These are phyloP conservation scores for Protophormia terraenovae DNA, from an alignment of 2,888 invertebrate genomes.

Conservation along the genomic window DNA sequence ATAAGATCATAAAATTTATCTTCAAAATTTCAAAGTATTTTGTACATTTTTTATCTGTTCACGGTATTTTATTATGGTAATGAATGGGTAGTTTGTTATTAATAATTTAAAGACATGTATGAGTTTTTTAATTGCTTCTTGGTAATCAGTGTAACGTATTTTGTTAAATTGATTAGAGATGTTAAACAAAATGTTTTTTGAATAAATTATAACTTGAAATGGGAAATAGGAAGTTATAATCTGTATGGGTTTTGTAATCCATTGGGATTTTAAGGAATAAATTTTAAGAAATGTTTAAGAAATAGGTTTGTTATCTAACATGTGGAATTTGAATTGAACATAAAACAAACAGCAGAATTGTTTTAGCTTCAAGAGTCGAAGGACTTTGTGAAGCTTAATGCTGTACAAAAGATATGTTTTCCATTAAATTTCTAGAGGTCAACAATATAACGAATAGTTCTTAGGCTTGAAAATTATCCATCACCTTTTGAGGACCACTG, in stretches of 20 bases:
- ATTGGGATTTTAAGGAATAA: too few species aligned
- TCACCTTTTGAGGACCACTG: too few species aligned
- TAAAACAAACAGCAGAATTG: too few species aligned
- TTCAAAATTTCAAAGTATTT: slow-evolving; percentile 29
- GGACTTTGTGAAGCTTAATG: too few species aligned
- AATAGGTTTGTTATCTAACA: too few species aligned
- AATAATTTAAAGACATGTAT: slow-evolving; percentile 2
- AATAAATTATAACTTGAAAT: not conserved
- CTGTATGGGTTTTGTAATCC: not conserved
- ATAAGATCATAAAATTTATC: slow-evolving; percentile 45
- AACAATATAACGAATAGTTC: too few species aligned
- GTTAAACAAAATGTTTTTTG: not conserved
- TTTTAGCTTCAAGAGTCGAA: too few species aligned
- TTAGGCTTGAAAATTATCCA: too few species aligned
- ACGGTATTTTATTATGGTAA: slow-evolving; percentile 45
- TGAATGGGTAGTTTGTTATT: slow-evolving; percentile 48
- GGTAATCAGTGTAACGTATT: slow-evolving; percentile 19
- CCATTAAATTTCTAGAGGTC: too few species aligned
- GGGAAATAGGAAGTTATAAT: not conserved
- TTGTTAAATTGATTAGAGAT: slow-evolving; percentile 12
- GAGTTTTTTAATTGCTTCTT: not conserved
- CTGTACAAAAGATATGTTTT: too few species aligned
- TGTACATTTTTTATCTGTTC: slow-evolving; percentile 44
- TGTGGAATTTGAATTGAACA: too few species aligned
- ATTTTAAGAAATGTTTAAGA: too few species aligned